Evolutionary conservation across 2,888 invertebrate species (phyloP).

Genomic region (Isoperla grammatica): DNA sequence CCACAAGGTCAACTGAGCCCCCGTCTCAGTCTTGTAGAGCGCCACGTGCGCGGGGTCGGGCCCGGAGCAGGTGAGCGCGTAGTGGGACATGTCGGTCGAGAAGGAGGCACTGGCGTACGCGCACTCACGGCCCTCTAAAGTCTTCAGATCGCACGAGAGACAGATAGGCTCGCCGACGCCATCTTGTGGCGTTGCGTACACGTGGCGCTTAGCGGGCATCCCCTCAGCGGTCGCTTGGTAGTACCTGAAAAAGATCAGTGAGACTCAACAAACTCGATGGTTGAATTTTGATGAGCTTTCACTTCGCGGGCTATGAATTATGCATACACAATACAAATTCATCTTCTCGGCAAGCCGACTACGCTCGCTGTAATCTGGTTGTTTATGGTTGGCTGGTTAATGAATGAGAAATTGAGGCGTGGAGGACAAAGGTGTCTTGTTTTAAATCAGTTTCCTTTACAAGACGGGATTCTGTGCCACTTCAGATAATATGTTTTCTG

Average conservation of each 20-base stretch:
- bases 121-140: slow-evolving; percentile 53
- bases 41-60: slow-evolving; percentile 54
- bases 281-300: slow-evolving; percentile 2
- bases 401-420: background rate
- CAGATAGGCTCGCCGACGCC: slow-evolving; percentile 50
- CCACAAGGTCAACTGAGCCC: slow-evolving; percentile 43
- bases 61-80: slow-evolving; percentile 61
- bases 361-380: background rate
- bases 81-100: slow-evolving; percentile 58
- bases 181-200: slow-evolving; percentile 50
- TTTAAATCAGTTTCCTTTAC: no score
- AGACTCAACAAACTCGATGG: slow-evolving; percentile 1
- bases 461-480: no score
- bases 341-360: background rate
- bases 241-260: slow-evolving; percentile 51
- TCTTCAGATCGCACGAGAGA: slow-evolving; percentile 59
- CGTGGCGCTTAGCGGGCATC: slow-evolving; percentile 63
- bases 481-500: no score
- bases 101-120: slow-evolving; percentile 54
- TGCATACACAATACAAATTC: slow-evolving; percentile 3
- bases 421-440: no score
- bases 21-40: slow-evolving; percentile 15
- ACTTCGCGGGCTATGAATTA: background rate
- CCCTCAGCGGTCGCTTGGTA: slow-evolving; percentile 60
- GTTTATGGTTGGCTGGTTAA: background rate